These are phyloP conservation scores for Drosophila albomicans DNA, from an alignment of 1,140 invertebrate species.

Conservation along the genomic window DNA sequence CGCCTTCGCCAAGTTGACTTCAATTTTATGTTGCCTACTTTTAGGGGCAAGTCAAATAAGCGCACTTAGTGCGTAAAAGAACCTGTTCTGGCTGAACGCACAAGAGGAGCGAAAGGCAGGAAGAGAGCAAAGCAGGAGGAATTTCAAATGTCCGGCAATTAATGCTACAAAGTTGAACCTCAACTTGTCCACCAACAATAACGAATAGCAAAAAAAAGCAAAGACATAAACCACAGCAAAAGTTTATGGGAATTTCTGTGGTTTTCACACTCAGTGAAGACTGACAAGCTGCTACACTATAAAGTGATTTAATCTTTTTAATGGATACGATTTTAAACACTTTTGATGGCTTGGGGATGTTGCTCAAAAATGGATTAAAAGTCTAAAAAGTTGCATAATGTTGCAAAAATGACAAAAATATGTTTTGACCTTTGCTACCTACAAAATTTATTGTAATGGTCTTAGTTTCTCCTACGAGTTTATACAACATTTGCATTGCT, in stretches of 20 bases:
- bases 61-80: not conserved
- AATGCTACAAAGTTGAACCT: conserved; percentile 26
- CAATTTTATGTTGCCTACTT: conserved; percentile 9
- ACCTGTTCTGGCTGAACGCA: not conserved
- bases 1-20: not conserved
- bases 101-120: not conserved
- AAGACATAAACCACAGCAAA: not conserved
- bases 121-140: not conserved
- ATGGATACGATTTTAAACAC: conserved; percentile 5
- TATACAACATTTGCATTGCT: not conserved
- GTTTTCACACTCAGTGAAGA: conserved; percentile 10
- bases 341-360: not conserved
- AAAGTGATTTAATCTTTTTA: conserved; percentile 12
- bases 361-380: not conserved
- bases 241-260: conserved; percentile 15
- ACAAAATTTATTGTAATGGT: not conserved
- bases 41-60: not conserved
- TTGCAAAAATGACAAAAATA: not conserved
- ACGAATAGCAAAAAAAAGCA: not conserved
- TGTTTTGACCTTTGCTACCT: not conserved
- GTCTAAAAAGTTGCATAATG: not conserved
- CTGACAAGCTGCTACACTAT: not conserved
- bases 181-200: not conserved
- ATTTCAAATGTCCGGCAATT: conserved; percentile 31
- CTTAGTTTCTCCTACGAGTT: not conserved